Evolutionary conservation across 2,113 vertebrate species (phyloP).

Genomic region (Heloderma charlesbogerti): DNA sequence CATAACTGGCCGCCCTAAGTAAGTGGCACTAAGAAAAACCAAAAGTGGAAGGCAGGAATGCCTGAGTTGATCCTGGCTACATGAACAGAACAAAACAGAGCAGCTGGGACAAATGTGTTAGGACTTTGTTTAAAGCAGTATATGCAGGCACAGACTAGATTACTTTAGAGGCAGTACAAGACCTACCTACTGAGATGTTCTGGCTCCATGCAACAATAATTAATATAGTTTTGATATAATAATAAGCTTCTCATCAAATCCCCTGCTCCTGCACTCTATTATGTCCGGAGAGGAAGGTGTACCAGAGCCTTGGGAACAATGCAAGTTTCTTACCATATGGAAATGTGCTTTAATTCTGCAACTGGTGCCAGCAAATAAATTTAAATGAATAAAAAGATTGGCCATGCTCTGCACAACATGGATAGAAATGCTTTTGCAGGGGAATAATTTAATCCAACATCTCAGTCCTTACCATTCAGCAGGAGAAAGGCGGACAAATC

Average conservation of each 20-base stretch:
- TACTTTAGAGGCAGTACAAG: neutral
- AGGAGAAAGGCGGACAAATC: too few relatives aligned
- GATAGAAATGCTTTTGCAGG: neutral
- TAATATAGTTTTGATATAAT: neutral
- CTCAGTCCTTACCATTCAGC: neutral
- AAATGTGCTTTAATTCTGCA: neutral
- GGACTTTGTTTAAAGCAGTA: neutral
- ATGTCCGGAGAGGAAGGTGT: neutral
- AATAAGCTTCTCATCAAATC: neutral
- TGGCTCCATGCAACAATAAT: neutral
- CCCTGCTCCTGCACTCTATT: neutral
- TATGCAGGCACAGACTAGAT: neutral
- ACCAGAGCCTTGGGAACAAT: neutral
- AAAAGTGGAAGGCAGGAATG: neutral
- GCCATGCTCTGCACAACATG: neutral
- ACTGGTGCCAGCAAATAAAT: neutral
- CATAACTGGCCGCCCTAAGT: too few relatives aligned
- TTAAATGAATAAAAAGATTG: neutral
- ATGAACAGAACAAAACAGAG: neutral
- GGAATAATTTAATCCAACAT: too few relatives aligned
- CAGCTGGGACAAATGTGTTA: neutral
- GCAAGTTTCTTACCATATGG: neutral
- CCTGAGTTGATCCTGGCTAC: neutral
- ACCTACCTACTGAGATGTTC: too few relatives aligned
- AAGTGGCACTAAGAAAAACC: neutral